These are phyloP conservation scores for Apocheima hispidaria DNA, from an alignment of 2,888 invertebrate genomes.

Conservation along the genomic window DNA sequence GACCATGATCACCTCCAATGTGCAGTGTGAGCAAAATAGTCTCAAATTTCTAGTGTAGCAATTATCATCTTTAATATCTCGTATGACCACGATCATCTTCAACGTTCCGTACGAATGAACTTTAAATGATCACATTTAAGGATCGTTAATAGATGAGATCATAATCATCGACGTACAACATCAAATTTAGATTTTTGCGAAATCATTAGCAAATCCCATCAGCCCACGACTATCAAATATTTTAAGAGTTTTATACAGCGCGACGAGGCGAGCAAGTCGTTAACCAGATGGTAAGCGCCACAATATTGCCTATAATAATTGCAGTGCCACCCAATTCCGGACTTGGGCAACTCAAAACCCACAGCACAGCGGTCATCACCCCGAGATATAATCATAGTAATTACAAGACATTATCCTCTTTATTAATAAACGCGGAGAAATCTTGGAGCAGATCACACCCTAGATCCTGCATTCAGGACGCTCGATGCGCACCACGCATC, in stretches of 20 bases:
- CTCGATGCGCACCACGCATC: too few relatives aligned
- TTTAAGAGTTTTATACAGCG: neutral
- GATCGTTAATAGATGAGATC: neutral
- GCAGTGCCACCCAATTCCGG: neutral
- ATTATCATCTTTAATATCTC: neutral
- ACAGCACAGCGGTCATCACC: neutral
- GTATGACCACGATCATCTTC: neutral
- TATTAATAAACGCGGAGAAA: too few relatives aligned
- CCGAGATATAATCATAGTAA: neutral
- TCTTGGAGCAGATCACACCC: too few relatives aligned
- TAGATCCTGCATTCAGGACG: too few relatives aligned
- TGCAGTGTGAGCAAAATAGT: neutral
- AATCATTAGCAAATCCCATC: neutral
- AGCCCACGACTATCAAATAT: neutral
- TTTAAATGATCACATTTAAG: neutral
- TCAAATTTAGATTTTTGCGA: too few relatives aligned
- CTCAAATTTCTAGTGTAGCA: neutral
- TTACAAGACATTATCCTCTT: too few relatives aligned
- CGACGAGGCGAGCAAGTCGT: too few relatives aligned
- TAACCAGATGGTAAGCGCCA: neutral
- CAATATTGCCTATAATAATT: neutral
- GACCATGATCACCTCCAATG: neutral
- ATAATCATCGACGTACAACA: neutral
- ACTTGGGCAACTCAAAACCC: neutral
- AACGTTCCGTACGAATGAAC: too few relatives aligned